Percentiles rank a stretch among this genome's conserved stretches.
Evolutionary conservation across 92 coral and sea anemone genomes (phyloP).

Genomic region (Montipora capitata): DNA sequence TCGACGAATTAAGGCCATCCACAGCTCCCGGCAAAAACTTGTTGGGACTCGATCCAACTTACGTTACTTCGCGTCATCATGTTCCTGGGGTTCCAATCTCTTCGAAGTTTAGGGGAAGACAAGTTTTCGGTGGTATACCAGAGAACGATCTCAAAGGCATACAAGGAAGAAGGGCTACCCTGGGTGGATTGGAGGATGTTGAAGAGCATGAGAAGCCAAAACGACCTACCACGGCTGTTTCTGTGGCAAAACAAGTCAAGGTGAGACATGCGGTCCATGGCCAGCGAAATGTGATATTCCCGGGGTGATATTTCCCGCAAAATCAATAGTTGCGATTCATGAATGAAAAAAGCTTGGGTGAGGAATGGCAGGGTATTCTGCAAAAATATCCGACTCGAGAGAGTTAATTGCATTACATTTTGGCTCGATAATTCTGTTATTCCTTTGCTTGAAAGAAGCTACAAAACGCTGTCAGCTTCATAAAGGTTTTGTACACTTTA

Average conservation of each 20-base stretch:
- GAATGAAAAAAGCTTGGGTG: too few relatives aligned
- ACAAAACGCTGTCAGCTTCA: too few relatives aligned
- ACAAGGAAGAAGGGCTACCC: constrained; percentile 96
- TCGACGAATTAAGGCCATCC: constrained; percentile 93
- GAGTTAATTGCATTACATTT: too few relatives aligned
- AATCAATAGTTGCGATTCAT: too few relatives aligned
- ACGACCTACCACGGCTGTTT: constrained; percentile 95
- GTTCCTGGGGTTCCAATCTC: constrained; percentile 95
- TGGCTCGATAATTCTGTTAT: too few relatives aligned
- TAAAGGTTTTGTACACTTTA: too few relatives aligned
- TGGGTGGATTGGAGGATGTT: constrained; percentile 91
- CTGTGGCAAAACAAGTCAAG: constrained; percentile 85
- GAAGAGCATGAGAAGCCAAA: constrained; percentile 89
- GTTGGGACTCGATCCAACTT: constrained; percentile 97
- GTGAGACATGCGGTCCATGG: constrained; percentile 40
- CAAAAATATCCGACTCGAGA: too few relatives aligned
- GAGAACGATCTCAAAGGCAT: constrained; percentile 87
- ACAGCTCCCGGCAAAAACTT: constrained; percentile 95
- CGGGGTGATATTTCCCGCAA: too few relatives aligned
- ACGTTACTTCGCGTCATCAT: constrained; percentile 97
- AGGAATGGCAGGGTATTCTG: too few relatives aligned
- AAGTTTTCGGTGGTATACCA: constrained; percentile 98
- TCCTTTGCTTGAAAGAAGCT: too few relatives aligned
- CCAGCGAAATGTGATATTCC: background rate
- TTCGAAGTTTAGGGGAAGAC: constrained; percentile 90